Base-by-base conservation (phyloP, 2,888 invertebrate species). In the Neoaliturus tenellus region DNA sequence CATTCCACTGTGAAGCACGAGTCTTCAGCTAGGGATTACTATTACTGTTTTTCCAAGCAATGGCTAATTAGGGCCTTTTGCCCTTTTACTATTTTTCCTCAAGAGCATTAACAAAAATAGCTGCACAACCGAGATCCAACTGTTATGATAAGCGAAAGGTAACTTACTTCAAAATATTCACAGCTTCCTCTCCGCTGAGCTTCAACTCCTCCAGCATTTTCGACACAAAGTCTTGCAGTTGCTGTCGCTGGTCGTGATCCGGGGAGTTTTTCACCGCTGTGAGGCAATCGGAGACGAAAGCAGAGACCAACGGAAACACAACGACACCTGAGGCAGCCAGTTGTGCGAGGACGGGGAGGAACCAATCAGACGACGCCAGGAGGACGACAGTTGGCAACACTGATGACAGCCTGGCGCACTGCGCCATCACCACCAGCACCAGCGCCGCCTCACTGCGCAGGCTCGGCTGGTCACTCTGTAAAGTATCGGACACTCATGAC, bases 341-440 rank as follows among this genome's bases (percentile, higher is more conserved):
- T 2, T 83, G 75, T 4, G 71, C 20, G 10, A 87, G 73, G 55
- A 85, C 80, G 6, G 85, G 82, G 33, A 87, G 35, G 58, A 87
- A 86, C 86, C 86, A 86, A 33, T 75, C 39, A 17, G 81, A 62
- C 12, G 83, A 80, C 1, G 81, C 78, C 17, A 86, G 67, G 39
- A 83, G 41, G 14, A 73, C 12, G 6, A 83, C 71, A 23, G 84
- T 67, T 14, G 69, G 73, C 31, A 80, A 81, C 17, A 85, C 85
- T 33, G 85, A 84, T 2, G 84, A 71, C 12, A 83, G 69, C 31
- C 51, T 55, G 48, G 84, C 71, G 33, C 80, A 86, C 75, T 86
- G 94, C 88, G 94, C 96, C 75, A 97, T 91, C 86, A 95, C 91
- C n/a, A 94, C 91, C 31, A 97, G 90, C 17, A 96, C 90, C 51